phyloP scores from a whole-genome alignment of 2,113 vertebrate species.

The Procapra przewalskii region DNA sequence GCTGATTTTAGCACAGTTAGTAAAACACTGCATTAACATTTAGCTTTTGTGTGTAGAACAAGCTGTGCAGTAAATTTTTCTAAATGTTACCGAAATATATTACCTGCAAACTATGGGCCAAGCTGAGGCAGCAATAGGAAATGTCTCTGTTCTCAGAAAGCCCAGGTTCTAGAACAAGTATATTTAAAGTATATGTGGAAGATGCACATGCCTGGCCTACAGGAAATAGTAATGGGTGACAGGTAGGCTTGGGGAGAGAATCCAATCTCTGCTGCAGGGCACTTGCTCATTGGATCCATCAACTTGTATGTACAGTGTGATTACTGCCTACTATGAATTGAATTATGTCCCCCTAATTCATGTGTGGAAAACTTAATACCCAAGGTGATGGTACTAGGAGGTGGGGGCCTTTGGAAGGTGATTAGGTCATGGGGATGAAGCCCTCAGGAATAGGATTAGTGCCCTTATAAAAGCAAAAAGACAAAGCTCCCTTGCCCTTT shows the following conservation, averaged over 20 bases:
- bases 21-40: slow-evolving; percentile 79
- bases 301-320: background rate
- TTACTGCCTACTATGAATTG: background rate
- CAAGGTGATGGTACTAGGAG: background rate
- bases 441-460: background rate
- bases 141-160: slow-evolving; percentile 36
- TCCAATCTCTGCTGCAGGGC: background rate
- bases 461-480: background rate
- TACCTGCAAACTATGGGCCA: slow-evolving; percentile 64
- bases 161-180: background rate
- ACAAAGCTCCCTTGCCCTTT: background rate
- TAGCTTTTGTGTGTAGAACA: slow-evolving; percentile 75
- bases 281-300: background rate
- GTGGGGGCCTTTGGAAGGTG: background rate
- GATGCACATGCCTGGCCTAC: background rate
- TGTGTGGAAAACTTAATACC: background rate
- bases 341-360: background rate
- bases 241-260: background rate
- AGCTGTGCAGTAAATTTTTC: slow-evolving; percentile 73
- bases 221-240: background rate
- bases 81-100: slow-evolving; percentile 71
- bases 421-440: background rate
- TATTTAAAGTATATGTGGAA: background rate
- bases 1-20: slow-evolving; percentile 77
- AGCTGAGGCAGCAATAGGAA: slow-evolving; percentile 54